Base-by-base conservation (phyloP, 2,888 invertebrate species). In the Leptothorax acervorum region DNA sequence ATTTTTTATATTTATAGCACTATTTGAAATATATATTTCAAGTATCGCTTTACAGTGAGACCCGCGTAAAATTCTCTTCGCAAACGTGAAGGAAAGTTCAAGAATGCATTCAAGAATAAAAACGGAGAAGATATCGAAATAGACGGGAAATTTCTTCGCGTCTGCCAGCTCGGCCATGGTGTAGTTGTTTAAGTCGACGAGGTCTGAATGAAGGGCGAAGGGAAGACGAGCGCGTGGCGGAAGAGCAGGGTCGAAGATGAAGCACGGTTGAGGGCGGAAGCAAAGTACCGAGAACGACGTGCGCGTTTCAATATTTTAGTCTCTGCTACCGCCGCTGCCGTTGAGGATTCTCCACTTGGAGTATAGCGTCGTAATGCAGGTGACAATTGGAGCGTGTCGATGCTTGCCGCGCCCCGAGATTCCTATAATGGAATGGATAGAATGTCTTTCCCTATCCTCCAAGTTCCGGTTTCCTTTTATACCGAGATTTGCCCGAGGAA, bases 221-320 rank as follows among this genome's bases (percentile, higher is more conserved):
- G 62, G n/a, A 71, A 62, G 48, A 65, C n/a, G 66, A 31, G 66
- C 48, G 31, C 48, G 62, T 68, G 79, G 79, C 63, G 75, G 82
- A 83, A 88, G 83, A 83, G 85, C 65, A 81, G 71, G 85, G 81
- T 71, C 76, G 83, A 87, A 85, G 76, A 90, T 82, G 87, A 76
- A 83, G 83, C 74, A 79, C 79, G 45, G 73, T 68, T 62, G 62
- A 87, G 87, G 85, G 85, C 85, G 60, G 48, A 81, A 81, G 86
- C 83, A 84, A 84, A 85, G 88, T 84, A 79, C 74, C 71, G 74
- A 48, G 83, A 78, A 74, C 83, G 89, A 91, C 89, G 90, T 92
- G 75, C 86, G 89, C 91, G 88, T 92, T 93, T 93, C 92, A 93
- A 93, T 93, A 93, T 94, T 93, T 93, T 92, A 92, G 91, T 91